Evolutionary conservation across 2,797 vertebrate genomes (phyloP).

Genomic region (Heterohyrax brucei): DNA sequence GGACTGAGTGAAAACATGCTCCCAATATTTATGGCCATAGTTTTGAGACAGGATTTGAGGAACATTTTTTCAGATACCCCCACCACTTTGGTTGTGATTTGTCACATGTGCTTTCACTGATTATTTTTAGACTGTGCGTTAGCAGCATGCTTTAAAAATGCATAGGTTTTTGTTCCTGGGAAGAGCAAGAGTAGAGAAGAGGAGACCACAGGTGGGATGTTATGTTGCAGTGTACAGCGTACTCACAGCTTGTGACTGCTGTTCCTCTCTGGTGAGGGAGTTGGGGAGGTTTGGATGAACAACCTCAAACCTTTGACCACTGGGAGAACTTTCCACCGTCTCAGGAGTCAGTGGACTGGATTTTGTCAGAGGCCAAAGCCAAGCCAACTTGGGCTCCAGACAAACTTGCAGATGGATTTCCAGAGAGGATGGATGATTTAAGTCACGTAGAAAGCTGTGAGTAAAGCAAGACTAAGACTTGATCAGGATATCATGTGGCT

Average conservation of each 20-base stretch:
- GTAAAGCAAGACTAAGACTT: neutral
- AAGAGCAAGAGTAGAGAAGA: constrained; percentile 20
- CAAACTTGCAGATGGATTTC: neutral
- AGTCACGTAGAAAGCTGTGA: neutral
- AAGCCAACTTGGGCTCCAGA: neutral
- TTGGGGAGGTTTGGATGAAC: neutral
- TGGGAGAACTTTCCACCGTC: neutral
- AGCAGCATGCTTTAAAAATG: constrained; percentile 70
- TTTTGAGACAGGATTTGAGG: constrained; percentile 62
- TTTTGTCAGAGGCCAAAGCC: neutral
- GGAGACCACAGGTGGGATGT: neutral
- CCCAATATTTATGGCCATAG: neutral
- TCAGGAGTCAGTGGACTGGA: neutral
- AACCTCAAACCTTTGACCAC: neutral
- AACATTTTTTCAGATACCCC: neutral
- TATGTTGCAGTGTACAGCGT: neutral
- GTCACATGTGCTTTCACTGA: constrained; percentile 45
- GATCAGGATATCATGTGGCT: neutral
- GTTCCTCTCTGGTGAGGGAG: neutral
- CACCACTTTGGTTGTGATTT: constrained; percentile 47
- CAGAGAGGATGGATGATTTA: neutral
- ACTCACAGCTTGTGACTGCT: neutral
- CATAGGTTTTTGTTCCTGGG: constrained; percentile 56
- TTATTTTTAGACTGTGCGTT: constrained; percentile 78
- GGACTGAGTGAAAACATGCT: constrained; percentile 43